phyloP scores from a whole-genome alignment of 1,140 invertebrate genomes.

The Anoplolepis gracilipes region DNA sequence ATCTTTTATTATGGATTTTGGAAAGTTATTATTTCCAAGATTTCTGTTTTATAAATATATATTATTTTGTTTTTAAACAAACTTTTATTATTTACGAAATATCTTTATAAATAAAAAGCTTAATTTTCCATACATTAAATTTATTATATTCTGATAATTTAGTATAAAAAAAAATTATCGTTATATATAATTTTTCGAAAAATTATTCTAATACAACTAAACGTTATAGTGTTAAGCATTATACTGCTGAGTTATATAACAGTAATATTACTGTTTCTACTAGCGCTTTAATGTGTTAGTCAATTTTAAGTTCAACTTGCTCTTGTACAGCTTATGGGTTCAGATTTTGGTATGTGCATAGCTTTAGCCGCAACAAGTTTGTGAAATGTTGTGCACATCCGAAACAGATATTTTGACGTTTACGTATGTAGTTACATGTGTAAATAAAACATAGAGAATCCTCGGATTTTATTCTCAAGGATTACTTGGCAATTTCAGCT shows the following conservation, averaged over 20 bases:
- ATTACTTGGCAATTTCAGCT: not conserved
- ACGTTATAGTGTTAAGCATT: not conserved
- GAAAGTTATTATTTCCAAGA: too few relatives aligned
- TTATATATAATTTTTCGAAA: not conserved
- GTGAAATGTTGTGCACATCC: constrained; percentile 28
- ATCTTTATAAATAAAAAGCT: not conserved
- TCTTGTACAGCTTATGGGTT: not conserved
- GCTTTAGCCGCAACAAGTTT: constrained; percentile 7
- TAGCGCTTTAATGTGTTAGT: not conserved
- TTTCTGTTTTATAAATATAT: not conserved
- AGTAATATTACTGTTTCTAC: not conserved
- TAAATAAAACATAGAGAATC: not conserved
- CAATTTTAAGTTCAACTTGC: constrained; percentile 23
- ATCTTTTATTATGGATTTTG: not conserved
- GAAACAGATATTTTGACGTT: constrained; percentile 28
- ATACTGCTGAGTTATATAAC: not conserved
- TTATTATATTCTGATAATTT: not conserved
- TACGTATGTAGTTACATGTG: not conserved
- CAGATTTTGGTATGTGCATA: not conserved
- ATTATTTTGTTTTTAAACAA: not conserved
- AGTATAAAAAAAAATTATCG: not conserved
- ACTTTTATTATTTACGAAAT: not conserved
- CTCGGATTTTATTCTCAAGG: constrained; percentile 6
- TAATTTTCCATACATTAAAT: constrained; percentile 1
- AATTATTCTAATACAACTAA: not conserved